Evolutionary conservation across 2,888 invertebrate species (phyloP).

Genomic region (Eilema caniola): DNA sequence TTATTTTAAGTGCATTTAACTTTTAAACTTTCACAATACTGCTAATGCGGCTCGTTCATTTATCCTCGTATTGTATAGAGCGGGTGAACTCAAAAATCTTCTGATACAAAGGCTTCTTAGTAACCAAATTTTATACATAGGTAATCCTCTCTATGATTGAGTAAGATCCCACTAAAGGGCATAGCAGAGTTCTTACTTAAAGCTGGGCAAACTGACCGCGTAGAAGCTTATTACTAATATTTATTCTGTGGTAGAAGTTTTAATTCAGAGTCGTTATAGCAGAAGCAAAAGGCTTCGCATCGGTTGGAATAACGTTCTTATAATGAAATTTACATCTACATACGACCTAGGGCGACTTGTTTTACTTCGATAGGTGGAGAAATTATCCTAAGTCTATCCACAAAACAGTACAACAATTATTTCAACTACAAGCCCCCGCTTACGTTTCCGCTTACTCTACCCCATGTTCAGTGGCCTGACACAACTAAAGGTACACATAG

Average conservation of each 20-base stretch:
- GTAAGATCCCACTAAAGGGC: too few species aligned
- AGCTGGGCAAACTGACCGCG: not conserved
- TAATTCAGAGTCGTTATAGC: too few species aligned
- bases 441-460: not conserved
- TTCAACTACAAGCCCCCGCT: not conserved
- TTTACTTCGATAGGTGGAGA: too few species aligned
- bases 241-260: too few species aligned
- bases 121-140: not conserved
- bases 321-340: too few species aligned
- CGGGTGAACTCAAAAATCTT: not conserved
- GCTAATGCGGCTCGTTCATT: not conserved
- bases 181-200: too few species aligned
- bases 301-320: too few species aligned
- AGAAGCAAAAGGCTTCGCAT: too few species aligned
- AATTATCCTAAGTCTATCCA: not conserved
- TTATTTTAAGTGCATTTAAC: not conserved
- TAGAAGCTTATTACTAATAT: too few species aligned
- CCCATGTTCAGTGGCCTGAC: conserved; percentile 23
- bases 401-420: not conserved
- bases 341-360: too few species aligned
- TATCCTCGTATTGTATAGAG: not conserved
- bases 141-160: too few species aligned
- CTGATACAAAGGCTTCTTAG: not conserved
- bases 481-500: conserved; percentile 40
- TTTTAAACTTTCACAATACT: not conserved